A percentile compares a stretch with the other conserved stretches of the same genome.
These are phyloP conservation scores for Clavelina lepadiformis DNA, from an alignment of 23 tunicate species.

Conservation along the genomic window DNA sequence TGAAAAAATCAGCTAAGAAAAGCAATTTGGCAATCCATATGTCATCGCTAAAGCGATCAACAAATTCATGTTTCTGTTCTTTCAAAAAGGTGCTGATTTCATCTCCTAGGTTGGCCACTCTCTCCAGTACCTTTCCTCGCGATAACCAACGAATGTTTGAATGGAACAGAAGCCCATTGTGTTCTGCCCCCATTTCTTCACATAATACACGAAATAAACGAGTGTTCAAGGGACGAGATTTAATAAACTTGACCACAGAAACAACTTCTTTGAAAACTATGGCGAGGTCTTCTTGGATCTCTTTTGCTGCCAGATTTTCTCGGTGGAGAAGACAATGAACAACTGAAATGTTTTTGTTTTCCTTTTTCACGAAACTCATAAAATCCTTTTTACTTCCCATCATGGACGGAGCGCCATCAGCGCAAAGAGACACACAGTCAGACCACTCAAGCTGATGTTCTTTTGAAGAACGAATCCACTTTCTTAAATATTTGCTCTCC, in stretches of 20 bases:
- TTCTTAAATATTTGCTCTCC: slow-evolving; percentile 22
- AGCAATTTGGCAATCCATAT: slow-evolving; percentile 57
- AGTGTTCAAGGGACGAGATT: slow-evolving; percentile 4
- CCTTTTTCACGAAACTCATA: slow-evolving; percentile 28
- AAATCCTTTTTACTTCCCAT: slow-evolving; percentile 27
- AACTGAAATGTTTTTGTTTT: slow-evolving; percentile 21
- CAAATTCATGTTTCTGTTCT: too few species aligned
- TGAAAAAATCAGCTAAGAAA: slow-evolving; percentile 43
- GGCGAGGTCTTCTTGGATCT: slow-evolving; percentile 15
- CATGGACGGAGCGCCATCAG: slow-evolving; percentile 26
- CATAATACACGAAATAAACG: slow-evolving; percentile 16
- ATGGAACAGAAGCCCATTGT: slow-evolving; percentile 24
- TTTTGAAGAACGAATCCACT: slow-evolving; percentile 19
- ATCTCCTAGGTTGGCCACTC: slow-evolving; percentile 15
- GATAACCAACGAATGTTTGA: slow-evolving; percentile 35
- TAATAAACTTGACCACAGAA: slow-evolving; percentile 23
- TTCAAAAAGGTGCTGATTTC: slow-evolving; percentile 6
- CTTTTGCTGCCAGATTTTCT: slow-evolving; percentile 49
- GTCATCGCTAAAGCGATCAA: slow-evolving; percentile 24
- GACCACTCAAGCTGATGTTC: slow-evolving; percentile 16
- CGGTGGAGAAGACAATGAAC: slow-evolving; percentile 62
- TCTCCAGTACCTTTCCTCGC: slow-evolving; percentile 23
- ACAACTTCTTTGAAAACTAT: slow-evolving; percentile 33
- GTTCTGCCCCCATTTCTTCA: slow-evolving; percentile 37
- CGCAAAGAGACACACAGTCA: slow-evolving; percentile 28